These are phyloP conservation scores for Drosophila formosana DNA, from an alignment of 2,888 invertebrate species.

Conservation along the genomic window DNA sequence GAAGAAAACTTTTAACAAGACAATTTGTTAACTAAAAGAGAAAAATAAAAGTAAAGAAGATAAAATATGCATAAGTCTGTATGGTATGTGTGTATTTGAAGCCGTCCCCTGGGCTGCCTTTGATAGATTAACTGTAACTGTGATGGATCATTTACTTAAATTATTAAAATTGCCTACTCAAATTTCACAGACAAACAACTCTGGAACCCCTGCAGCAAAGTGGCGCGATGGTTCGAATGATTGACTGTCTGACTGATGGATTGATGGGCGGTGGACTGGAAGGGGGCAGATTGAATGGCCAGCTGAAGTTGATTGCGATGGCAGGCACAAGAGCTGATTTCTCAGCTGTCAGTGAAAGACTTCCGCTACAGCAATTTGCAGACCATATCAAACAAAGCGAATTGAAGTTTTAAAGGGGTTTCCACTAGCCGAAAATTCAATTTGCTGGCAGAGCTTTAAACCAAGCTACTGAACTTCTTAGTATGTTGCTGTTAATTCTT, in stretches of 20 bases:
- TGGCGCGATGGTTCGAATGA: conserved; percentile 11
- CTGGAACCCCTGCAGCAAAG: neutral
- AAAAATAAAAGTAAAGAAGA: conserved; percentile 21
- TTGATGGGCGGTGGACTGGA: conserved; percentile 18
- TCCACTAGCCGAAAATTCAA: conserved; percentile 1
- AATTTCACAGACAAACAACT: conserved; percentile 66
- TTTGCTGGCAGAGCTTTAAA: neutral
- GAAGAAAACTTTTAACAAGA: conserved; percentile 71
- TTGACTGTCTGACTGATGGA: conserved; percentile 57
- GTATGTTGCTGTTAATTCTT: conserved; percentile 13
- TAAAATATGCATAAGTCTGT: conserved; percentile 2
- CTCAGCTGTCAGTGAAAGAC: conserved; percentile 4
- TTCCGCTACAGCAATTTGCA: neutral
- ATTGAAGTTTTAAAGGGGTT: conserved; percentile 3
- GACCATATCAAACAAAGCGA: neutral
- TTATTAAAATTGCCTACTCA: conserved; percentile 80
- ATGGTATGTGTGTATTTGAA: neutral
- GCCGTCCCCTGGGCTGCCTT: conserved; percentile 47
- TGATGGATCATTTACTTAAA: conserved; percentile 84
- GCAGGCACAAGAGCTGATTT: neutral
- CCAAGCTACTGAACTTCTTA: neutral
- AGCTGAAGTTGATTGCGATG: conserved; percentile 3
- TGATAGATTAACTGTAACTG: conserved; percentile 83
- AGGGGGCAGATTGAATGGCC: conserved; percentile 15
- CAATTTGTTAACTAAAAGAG: conserved; percentile 71